Evolutionary conservation across 2,113 vertebrate species (phyloP).

Genomic region (rabbit (Oryctolagus cuniculus)): mOryCun1.1 NC_091440.1:99495501-99496000

Average conservation of each 20-base stretch:
- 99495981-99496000: too few species aligned
- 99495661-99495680: too few species aligned
- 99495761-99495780: background rate
- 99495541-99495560: background rate
- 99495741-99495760: background rate
- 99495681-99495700: background rate
- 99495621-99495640: background rate
- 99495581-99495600: background rate
- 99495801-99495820: too few species aligned
- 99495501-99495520: too few species aligned
- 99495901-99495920: too few species aligned
- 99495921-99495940: too few species aligned
- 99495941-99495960: too few species aligned
- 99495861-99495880: too few species aligned
- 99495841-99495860: background rate
- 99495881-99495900: too few species aligned
- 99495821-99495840: background rate
- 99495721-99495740: background rate
- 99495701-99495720: background rate
- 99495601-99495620: background rate
- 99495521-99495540: accelerated
- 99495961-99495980: too few species aligned
- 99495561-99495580: background rate
- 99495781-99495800: background rate
- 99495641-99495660: too few species aligned